Evolutionary conservation across 2,113 vertebrate genomes (phyloP).

Genomic region (Bambusicola thoracicus): DNA sequence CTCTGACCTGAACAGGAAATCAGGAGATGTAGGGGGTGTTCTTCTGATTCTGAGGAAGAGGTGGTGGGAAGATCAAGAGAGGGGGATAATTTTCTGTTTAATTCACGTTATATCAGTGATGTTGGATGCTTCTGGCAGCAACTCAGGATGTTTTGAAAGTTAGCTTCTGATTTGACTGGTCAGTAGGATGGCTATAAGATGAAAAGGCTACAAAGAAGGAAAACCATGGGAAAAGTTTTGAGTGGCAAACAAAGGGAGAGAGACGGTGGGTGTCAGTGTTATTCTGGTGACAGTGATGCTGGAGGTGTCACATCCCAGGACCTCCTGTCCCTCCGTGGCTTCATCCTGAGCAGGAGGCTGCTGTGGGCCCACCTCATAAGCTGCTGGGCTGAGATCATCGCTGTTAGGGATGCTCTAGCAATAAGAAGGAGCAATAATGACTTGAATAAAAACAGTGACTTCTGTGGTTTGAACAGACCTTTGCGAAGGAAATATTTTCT

Average conservation of each 20-base stretch:
- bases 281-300: neutral
- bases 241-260: neutral
- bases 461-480: neutral
- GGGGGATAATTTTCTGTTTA: neutral
- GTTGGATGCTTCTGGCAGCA: neutral
- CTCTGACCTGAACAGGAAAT: constrained; percentile 9
- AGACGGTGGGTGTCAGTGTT: neutral
- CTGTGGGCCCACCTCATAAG: rapidly evolving
- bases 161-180: constrained; percentile 44
- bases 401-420: neutral
- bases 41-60: neutral
- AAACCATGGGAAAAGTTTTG: neutral
- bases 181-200: neutral
- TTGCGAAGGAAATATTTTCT: constrained; percentile 10
- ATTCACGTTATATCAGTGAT: neutral
- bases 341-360: neutral
- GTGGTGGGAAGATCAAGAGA: neutral
- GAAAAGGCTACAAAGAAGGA: constrained; percentile 12
- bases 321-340: neutral
- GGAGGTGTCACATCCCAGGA: neutral
- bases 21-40: neutral
- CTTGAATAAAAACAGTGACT: neutral
- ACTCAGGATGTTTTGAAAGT: constrained; percentile 22
- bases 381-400: neutral
- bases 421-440: neutral